Conservation (phyloP, 2,797 vertebrate genomes). For the Takifugu ocellatus region DNA sequence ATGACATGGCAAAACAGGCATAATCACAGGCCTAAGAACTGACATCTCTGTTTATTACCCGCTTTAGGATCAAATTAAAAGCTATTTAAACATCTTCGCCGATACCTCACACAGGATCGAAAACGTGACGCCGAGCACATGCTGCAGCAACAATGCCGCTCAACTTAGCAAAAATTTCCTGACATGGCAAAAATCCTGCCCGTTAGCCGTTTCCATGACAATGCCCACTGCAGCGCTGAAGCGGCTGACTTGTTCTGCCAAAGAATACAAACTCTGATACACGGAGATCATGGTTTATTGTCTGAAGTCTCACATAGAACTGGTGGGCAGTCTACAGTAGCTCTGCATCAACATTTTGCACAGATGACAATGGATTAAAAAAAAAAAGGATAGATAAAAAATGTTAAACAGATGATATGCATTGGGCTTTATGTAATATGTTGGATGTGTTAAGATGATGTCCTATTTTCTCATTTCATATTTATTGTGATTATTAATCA, state of each 20-base stretch:
- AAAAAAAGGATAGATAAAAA: too few species aligned
- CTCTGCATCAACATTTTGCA: slow-evolving; percentile 32
- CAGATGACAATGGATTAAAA: slow-evolving; percentile 13
- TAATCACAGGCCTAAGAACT: neutral
- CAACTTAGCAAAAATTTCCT: too few species aligned
- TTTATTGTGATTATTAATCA: slow-evolving; percentile 9
- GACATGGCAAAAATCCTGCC: neutral
- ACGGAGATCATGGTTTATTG: slow-evolving; percentile 14
- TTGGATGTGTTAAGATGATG: too few species aligned
- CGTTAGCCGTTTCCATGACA: neutral
- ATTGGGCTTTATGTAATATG: too few species aligned
- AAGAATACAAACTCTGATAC: neutral
- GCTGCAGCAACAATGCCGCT: neutral
- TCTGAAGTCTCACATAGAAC: slow-evolving; percentile 27
- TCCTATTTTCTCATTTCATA: too few species aligned
- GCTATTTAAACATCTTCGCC: too few species aligned
- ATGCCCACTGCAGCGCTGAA: neutral
- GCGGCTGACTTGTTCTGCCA: too few species aligned
- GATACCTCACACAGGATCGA: too few species aligned
- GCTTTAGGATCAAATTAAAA: neutral
- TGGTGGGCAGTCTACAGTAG: slow-evolving; percentile 16
- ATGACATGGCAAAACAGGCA: neutral
- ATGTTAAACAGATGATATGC: too few species aligned
- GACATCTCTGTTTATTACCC: neutral
- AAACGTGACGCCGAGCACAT: neutral